Base-by-base conservation (phyloP, 2,113 vertebrate genomes). In the Gymnorhina tibicen region DNA sequence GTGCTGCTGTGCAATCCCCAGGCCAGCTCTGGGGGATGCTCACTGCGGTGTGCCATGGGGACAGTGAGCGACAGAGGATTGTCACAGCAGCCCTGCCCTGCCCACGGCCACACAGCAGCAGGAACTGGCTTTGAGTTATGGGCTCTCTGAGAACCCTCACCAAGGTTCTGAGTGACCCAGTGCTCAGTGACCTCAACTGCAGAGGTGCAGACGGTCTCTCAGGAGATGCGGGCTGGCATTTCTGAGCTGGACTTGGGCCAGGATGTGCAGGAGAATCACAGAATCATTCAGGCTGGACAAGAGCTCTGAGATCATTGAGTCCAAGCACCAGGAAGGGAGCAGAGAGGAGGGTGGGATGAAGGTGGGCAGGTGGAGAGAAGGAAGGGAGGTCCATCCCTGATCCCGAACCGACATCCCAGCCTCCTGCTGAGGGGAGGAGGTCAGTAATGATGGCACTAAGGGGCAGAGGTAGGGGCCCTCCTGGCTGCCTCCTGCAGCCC, bases 371-470 rank as follows among this genome's bases (percentile, higher is more conserved):
- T 58, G 53, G 30, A 63, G 74, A 30, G 41, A 50, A 68, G 17
- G 78, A 44, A 69, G 22, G 33, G 19, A 55, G 30, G 49, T 46
- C 7, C 35, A 50, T 19, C 17, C 26, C 33, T 59, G 24, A 19
- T 46, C 16, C 33, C 46, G 53, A 22, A 6, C 9, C 73, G 59
- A 30, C 27, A 60, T 13, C 41, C 60, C 83, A 69, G 35, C 44
- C 59, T 85, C 35, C 26, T 30, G 27, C 39, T 0, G 0, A 72
- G 64, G 55, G 82, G 73, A 62, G 41, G 39, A 30, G 44, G 23
- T 44, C 28, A 10, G 22, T 24, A 62, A 28, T 21, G 0, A 0
- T 18, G 33, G 32, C 3, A 7, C 33, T 4, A 3, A 52, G 42
- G 30, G 33, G 24, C 58, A 87, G 58, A 58, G 53, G 13, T 6